phyloP scores from a whole-genome alignment of 1,140 invertebrate genomes.

The Panagrolaimus sp. region DNA sequence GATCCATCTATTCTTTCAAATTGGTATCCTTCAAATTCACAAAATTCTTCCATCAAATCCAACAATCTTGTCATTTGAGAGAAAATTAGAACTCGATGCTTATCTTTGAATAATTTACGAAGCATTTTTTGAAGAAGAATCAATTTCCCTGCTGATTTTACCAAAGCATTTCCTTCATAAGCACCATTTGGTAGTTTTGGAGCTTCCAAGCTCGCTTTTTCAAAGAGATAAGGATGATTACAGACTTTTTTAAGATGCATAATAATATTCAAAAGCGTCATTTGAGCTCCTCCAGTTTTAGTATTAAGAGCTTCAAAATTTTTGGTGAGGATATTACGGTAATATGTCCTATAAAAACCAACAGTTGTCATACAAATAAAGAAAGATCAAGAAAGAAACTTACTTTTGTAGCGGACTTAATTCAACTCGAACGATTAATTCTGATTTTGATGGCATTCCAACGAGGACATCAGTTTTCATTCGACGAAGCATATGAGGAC shows the following conservation, averaged over 20 bases:
- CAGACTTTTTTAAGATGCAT: constrained; percentile 99
- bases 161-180: constrained; percentile 84
- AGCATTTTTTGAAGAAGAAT: constrained; percentile 91
- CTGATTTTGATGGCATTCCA: constrained; percentile 98
- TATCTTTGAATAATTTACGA: constrained; percentile 78
- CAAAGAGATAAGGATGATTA: constrained; percentile 98
- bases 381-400: constrained; percentile 28
- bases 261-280: constrained; percentile 96
- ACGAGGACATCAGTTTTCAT: constrained; percentile 96
- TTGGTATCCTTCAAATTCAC: constrained; percentile 93
- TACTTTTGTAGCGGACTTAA: constrained; percentile 94
- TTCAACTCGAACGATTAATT: constrained; percentile 98
- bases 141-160: constrained; percentile 91
- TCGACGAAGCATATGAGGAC: constrained; percentile 92
- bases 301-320: constrained; percentile 97
- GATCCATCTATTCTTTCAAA: constrained; percentile 98
- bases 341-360: constrained; percentile 73
- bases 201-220: constrained; percentile 70
- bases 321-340: constrained; percentile 95
- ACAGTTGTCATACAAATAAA: background rate
- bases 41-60: constrained; percentile 95
- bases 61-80: constrained; percentile 85
- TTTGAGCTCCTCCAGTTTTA: constrained; percentile 83
- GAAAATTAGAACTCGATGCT: constrained; percentile 95
- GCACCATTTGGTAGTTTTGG: constrained; percentile 72